A percentile compares a stretch with the other conserved stretches of the same genome.
Evolutionary conservation across 2,888 invertebrate species (phyloP).

Genomic region (Kuschelorhynchus macadamiae): DNA sequence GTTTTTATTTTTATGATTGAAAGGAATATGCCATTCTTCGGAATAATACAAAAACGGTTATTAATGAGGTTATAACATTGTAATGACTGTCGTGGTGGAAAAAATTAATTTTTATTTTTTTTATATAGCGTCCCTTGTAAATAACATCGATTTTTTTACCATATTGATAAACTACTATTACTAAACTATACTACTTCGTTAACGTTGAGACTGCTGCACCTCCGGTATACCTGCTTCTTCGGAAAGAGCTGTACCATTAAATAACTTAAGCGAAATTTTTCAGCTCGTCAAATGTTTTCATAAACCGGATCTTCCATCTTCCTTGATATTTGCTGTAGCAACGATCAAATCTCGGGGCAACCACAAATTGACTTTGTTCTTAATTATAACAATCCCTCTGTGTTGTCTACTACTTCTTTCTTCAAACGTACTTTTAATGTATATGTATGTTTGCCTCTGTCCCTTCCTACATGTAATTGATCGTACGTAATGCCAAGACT

Average conservation of each 20-base stretch:
- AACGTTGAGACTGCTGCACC: constrained; percentile 35
- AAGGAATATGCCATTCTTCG: constrained; percentile 52
- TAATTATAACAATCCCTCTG: constrained; percentile 36
- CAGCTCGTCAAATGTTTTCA: not conserved
- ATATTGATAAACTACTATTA: constrained; percentile 36
- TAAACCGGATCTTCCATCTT: not conserved
- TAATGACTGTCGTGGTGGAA: constrained; percentile 51
- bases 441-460: too few species aligned
- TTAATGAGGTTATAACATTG: constrained; percentile 54
- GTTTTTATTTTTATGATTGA: constrained; percentile 29
- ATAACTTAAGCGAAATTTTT: not conserved
- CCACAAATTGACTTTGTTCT: constrained; percentile 48
- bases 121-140: not conserved
- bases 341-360: constrained; percentile 31
- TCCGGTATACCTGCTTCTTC: constrained; percentile 38
- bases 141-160: not conserved
- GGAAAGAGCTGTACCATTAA: not conserved
- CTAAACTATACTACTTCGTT: constrained; percentile 29
- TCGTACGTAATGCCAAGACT: not conserved
- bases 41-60: constrained; percentile 56
- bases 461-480: not conserved
- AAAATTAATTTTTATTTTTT: constrained; percentile 48
- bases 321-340: not conserved
- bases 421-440: too few species aligned
- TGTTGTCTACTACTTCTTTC: too few species aligned